Evolutionary conservation across 2,113 vertebrate genomes (phyloP), one percentile per base, ranked within the genome.

Genomic region (Trematomus loennbergii): DNA sequence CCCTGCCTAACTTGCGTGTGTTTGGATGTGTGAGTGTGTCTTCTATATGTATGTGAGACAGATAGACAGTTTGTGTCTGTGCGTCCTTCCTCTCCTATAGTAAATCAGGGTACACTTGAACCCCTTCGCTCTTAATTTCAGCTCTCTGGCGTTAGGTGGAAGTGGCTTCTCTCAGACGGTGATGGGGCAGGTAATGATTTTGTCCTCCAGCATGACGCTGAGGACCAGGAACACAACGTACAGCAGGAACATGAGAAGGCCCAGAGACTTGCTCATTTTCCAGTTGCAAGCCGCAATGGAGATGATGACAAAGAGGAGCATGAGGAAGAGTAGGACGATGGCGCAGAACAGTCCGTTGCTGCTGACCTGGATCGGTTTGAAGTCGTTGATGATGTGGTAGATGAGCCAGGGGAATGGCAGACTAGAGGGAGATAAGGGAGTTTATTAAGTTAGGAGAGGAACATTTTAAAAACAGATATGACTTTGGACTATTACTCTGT

Each of bases 201-300:
- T 95, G 90, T 95, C 95, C 87, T 95, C 95, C 88, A 95, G 89
- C 95, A 95, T 93, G 69, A 95, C 95, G 5, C 94, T 95, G 85
- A 92, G 1, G n/a, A 95, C 53, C 15, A 95, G 92, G 89, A 95
- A 95, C 67, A 95, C 81, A 8, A 95, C 93, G 91, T 95, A 95
- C 48, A 95, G 93, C 85, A 95, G 0, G 81, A 95, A 95, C 95
- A 95, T 95, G 60, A 91, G 0, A 0, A 91, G 49, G 54, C 95
- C 95, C 48, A 95, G 87, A 1, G 88, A 0, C 78, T 95, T 95
- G 90, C 95, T 95, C 95, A 95, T 95, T 66, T 1, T 94, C 95
- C 95, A 95, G 55, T 92, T 94, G 87, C 94, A 95, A 29, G 72
- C 72, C 0, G 90, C 95, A 25, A 95, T 95, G 90, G 95, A 95